Base-by-base conservation (phyloP, 2,888 invertebrate genomes). In the Callimorpha dominula region DNA sequence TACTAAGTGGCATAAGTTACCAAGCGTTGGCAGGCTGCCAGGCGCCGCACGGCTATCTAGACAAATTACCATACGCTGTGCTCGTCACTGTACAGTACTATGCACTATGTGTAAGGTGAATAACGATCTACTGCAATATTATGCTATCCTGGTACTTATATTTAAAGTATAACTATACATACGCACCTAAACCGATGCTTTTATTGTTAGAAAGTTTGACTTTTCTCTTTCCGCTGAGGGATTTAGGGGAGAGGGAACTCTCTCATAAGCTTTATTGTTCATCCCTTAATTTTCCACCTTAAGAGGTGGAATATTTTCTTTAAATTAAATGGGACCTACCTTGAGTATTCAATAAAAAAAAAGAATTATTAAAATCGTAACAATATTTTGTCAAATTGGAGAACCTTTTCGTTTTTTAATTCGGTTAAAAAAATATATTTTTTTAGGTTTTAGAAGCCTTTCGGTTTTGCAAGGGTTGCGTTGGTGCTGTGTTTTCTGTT, bases 21-120 rank as follows among this genome's bases (percentile, higher is more conserved):
- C 40, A 42, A 70, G 65, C 42, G 65, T 63, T 78, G 82, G 81
- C 80, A 31, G 54, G 4, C 54, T 65, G 81, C 81, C 81, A 81
- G 54, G 67, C 70, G 69, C 77, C 71, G 66, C 60, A 60, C 46
- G 63, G 72, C 75, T 81, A 78, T 78, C 82, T 74, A 57, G 72
- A 78, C 74, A 74, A 78, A 78, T 81, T 78, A 80, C 74, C 78
- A 81, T 78, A 75, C 73, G 70, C 78, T 49, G 72, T 65, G 40
- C 54, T 63, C 46, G 68, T 57, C 68, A 68, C 65, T 50, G 15
- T 65, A 63, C 17, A 52, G 49, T 52, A 62, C 20, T 43, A 52
- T 42, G 42, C 20, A 66, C 68, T 68, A 31, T 63, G 68, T 64
- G 40, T 46, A 52, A 49, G 68, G 65, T 60, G 46, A 68, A 68